Evolutionary conservation across 2,888 invertebrate genomes (phyloP), one percentile per base, ranked within the genome.

Genomic region (Lypha dubia): DNA sequence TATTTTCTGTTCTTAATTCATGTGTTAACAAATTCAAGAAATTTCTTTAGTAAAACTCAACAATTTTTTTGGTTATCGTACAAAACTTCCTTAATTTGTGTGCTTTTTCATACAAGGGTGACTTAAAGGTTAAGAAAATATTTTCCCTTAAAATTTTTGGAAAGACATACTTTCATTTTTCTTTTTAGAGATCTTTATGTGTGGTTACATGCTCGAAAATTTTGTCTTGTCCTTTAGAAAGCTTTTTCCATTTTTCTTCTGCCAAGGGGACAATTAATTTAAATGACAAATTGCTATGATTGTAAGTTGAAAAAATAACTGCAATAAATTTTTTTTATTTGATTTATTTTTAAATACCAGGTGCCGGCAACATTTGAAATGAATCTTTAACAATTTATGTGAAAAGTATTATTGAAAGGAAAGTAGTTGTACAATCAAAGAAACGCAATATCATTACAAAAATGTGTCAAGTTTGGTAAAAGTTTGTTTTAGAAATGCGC

Each of bases 261-360:
- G 15, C 6, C 24, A 77, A 60, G 62, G 24, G 32, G 58, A 53
- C 76, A 67, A 67, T 77, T 77, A 77, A 73, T 77, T 82, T 71
- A 60, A 41, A 77, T 82, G 76, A 58, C 71, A 67, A 70, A 60
- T 46, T 22, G 22, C 3, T 38, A 49, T 15, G 53, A 22, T n/a
- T 41, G 41, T 49, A 28, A 28, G 62, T 68, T 17, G 11, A 49
- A 35, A 56, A 53, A 51, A 38, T 11, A 63, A 60, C 65, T 32
- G 49, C 56, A 83, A 38, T 24, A 32, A 46, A 68, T 24, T 32
- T 4, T 62, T 15, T 35, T 46, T 15, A n/a, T n/a, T n/a, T n/a
- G n/a, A n/a, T 24, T 32, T 4, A 51, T 15, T 35, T 46, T 62
- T 0, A 35, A 46, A 24, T 22, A 6, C 3, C 79, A 79, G 63